phyloP scores from a whole-genome alignment of 2,113 vertebrate genomes.

The Donacobius atricapilla region DNA sequence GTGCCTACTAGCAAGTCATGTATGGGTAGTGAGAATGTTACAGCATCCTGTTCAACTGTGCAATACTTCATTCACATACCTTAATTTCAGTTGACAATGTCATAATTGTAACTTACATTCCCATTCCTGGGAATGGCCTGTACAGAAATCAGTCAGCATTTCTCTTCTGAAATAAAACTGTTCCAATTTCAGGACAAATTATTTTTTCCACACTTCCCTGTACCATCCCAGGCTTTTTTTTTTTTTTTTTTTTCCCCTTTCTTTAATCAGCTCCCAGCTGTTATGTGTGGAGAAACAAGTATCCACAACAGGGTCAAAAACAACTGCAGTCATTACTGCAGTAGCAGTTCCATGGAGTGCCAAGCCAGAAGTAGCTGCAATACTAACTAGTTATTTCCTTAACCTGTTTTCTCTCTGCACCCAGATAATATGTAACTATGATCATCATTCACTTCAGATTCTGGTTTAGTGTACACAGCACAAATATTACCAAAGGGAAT shows the following conservation, averaged over 20 bases:
- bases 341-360: not conserved
- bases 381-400: not conserved
- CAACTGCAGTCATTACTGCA: not conserved
- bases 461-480: not conserved
- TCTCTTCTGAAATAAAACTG: not conserved
- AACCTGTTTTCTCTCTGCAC: not conserved
- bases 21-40: not conserved
- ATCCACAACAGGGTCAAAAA: not conserved
- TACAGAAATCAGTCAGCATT: not conserved
- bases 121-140: accelerated
- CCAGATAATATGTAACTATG: not conserved
- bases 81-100: not conserved
- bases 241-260: not conserved
- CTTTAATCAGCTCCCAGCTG: not conserved
- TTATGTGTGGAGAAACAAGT: not conserved
- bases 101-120: not conserved
- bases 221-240: not conserved
- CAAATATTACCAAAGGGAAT: not conserved
- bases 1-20: not conserved
- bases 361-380: not conserved
- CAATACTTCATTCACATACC: not conserved
- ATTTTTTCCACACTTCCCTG: not conserved
- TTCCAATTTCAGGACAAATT: not conserved
- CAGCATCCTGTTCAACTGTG: not conserved
- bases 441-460: not conserved